phyloP scores from a whole-genome alignment of 1,140 invertebrate species.

The Lepidostoma basale region DNA sequence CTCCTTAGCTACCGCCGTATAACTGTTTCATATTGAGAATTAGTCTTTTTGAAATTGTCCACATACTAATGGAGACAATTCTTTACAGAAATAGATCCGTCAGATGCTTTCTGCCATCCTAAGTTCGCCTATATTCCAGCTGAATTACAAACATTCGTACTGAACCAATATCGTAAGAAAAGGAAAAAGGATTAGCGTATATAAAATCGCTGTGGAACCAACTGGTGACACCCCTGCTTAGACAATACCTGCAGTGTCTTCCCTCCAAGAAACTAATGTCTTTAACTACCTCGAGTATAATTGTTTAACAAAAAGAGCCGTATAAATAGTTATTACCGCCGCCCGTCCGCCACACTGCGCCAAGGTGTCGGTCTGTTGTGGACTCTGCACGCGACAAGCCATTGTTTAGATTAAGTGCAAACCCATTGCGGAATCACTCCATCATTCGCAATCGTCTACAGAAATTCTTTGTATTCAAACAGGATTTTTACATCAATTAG shows the following conservation, averaged over 20 bases:
- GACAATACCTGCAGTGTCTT: slow-evolving; percentile 41
- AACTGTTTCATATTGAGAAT: too few relatives aligned
- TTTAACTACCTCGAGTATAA: slow-evolving; percentile 26
- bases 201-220: not conserved
- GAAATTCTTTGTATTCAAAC: not conserved
- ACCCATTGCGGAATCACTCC: not conserved
- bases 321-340: slow-evolving; percentile 42
- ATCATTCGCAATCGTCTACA: not conserved
- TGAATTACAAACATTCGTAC: not conserved
- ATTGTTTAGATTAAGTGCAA: not conserved
- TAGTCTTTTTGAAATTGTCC: too few relatives aligned
- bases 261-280: slow-evolving; percentile 17
- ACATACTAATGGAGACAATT: not conserved
- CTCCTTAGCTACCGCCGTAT: too few relatives aligned
- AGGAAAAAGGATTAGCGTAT: not conserved
- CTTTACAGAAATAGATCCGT: not conserved
- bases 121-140: not conserved
- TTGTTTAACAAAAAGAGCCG: slow-evolving; percentile 36
- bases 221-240: not conserved
- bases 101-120: not conserved
- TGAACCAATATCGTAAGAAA: not conserved
- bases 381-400: not conserved
- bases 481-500: not conserved
- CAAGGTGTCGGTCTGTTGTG: not conserved
- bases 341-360: slow-evolving; percentile 19